These are phyloP conservation scores for Sus scrofa DNA, from an alignment of 2,113 vertebrate species.

Conservation along the genomic window T2T-Sscrofa CM000823.6:7062001-7062500, in stretches of 20 bases:
- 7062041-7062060: neutral
- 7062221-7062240: neutral
- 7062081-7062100: no score
- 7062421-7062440: neutral
- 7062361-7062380: neutral
- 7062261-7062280: rapidly evolving
- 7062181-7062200: neutral
- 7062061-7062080: rapidly evolving
- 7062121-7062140: rapidly evolving
- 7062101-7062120: neutral
- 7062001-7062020: rapidly evolving
- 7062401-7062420: neutral
- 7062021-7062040: neutral
- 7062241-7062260: neutral
- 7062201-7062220: neutral
- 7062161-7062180: no score
- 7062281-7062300: neutral
- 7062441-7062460: rapidly evolving
- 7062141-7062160: rapidly evolving
- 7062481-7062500: no score
- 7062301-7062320: rapidly evolving
- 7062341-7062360: neutral
- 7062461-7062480: neutral
- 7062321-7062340: rapidly evolving
- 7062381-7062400: neutral